Conservation (phyloP, 2,888 invertebrate species). For the Hipparchia semele region DNA sequence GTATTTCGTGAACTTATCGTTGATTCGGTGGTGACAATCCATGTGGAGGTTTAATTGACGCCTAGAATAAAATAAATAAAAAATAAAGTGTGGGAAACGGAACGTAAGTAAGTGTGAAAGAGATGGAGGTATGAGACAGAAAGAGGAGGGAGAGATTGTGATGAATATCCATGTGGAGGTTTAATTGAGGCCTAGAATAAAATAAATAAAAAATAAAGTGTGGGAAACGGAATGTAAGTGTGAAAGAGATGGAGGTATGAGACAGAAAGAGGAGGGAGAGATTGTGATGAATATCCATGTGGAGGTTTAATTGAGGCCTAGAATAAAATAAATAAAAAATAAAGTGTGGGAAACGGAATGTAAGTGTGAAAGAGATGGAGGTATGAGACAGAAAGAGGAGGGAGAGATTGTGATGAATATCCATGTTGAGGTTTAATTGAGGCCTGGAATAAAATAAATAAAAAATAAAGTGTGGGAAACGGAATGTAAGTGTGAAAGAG, state of each 20-base stretch:
- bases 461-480: no score
- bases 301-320: constrained; percentile 64
- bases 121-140: no score
- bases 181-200: constrained; percentile 59
- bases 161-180: constrained; percentile 61
- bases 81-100: no score
- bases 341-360: no score
- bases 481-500: not conserved
- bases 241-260: not conserved
- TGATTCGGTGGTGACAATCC: constrained; percentile 58
- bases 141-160: constrained; percentile 41
- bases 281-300: constrained; percentile 60
- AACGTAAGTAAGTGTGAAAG: not conserved
- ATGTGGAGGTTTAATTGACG: constrained; percentile 65
- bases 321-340: constrained; percentile 7
- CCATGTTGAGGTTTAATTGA: constrained; percentile 63
- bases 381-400: no score
- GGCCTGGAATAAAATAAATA: constrained; percentile 49
- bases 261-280: no score
- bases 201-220: not conserved
- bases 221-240: no score
- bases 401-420: constrained; percentile 52
- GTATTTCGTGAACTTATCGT: constrained; percentile 62
- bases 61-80: constrained; percentile 44
- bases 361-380: not conserved